Evolutionary conservation across 2,113 vertebrate genomes (phyloP).

Genomic region (Stigmatopora argus): DNA sequence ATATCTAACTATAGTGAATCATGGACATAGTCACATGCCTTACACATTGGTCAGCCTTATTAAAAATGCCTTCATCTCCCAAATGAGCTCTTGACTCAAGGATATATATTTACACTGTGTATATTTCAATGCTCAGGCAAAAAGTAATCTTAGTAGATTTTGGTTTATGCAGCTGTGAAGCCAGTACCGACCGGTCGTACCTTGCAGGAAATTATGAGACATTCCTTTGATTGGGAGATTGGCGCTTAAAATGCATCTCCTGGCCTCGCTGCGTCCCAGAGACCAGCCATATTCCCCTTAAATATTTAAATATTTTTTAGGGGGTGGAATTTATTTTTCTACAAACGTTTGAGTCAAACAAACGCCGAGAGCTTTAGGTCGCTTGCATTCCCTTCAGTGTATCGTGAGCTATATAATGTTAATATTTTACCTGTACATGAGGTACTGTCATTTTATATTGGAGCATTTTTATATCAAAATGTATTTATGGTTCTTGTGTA

Average conservation of each 20-base stretch:
- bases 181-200: slow-evolving; percentile 44
- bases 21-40: not conserved
- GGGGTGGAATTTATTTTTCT: slow-evolving; percentile 53
- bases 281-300: slow-evolving; percentile 46
- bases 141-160: slow-evolving; percentile 34
- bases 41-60: not conserved
- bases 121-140: slow-evolving; percentile 63
- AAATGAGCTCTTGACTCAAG: slow-evolving; percentile 12
- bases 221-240: slow-evolving; percentile 63
- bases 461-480: slow-evolving; percentile 70
- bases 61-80: not conserved
- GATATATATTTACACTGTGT: slow-evolving; percentile 38
- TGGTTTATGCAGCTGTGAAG: slow-evolving; percentile 50
- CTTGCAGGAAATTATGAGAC: slow-evolving; percentile 45
- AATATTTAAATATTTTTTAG: slow-evolving; percentile 36
- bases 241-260: slow-evolving; percentile 55
- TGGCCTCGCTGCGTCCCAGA: slow-evolving; percentile 38
- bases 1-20: not conserved
- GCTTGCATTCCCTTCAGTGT: slow-evolving; percentile 58
- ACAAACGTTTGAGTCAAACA: slow-evolving; percentile 45
- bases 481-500: slow-evolving; percentile 75
- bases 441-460: slow-evolving; percentile 75
- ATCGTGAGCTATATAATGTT: slow-evolving; percentile 53
- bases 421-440: slow-evolving; percentile 68
- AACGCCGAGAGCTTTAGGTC: slow-evolving; percentile 49